These are phyloP conservation scores for Nomada fabriciana DNA, from an alignment of 2,888 invertebrate genomes.

Conservation along the genomic window DNA sequence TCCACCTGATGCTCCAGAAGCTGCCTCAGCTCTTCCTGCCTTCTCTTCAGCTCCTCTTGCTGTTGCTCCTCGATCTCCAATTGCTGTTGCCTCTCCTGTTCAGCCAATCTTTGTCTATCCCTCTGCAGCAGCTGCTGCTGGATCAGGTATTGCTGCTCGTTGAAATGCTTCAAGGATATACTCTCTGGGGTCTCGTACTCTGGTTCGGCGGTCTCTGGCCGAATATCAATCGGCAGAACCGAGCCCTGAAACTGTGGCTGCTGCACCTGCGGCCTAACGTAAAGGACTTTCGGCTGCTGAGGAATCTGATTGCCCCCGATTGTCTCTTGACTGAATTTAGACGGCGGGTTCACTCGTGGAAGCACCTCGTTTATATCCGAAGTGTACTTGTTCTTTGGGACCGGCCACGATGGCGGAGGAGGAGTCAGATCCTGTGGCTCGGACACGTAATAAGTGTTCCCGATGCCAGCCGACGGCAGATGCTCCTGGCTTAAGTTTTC, in stretches of 20 bases:
- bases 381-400: slow-evolving; percentile 71
- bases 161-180: slow-evolving; percentile 81
- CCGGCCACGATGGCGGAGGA: slow-evolving; percentile 68
- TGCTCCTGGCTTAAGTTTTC: slow-evolving; percentile 42
- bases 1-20: slow-evolving; percentile 72
- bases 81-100: slow-evolving; percentile 78
- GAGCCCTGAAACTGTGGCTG: slow-evolving; percentile 74
- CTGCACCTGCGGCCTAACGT: slow-evolving; percentile 69
- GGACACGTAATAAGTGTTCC: slow-evolving; percentile 75
- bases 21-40: slow-evolving; percentile 74
- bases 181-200: slow-evolving; percentile 82
- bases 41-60: slow-evolving; percentile 74
- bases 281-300: slow-evolving; percentile 72
- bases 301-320: slow-evolving; percentile 62
- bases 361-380: slow-evolving; percentile 80
- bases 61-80: slow-evolving; percentile 75
- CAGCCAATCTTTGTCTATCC: slow-evolving; percentile 78
- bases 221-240: slow-evolving; percentile 69
- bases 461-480: slow-evolving; percentile 38
- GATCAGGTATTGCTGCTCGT: slow-evolving; percentile 81
- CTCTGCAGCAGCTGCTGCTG: slow-evolving; percentile 81
- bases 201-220: slow-evolving; percentile 47
- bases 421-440: slow-evolving; percentile 75
- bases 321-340: slow-evolving; percentile 75
- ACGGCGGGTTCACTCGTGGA: slow-evolving; percentile 76